Evolutionary conservation across 2,797 vertebrate species (phyloP).

Genomic region (Philypnodon macrostomus): DNA sequence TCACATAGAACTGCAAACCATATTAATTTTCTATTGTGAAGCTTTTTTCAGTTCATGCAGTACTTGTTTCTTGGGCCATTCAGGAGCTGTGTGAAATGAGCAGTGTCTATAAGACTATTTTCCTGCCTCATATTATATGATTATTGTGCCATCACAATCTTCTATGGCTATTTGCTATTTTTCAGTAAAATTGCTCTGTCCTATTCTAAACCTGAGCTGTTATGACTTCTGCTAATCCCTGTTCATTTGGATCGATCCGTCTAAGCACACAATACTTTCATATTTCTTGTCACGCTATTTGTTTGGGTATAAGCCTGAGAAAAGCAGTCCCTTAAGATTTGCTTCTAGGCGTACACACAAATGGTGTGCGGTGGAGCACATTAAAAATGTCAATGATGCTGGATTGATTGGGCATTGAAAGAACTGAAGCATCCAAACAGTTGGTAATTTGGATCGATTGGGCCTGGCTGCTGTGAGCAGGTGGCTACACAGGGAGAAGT

Average conservation of each 20-base stretch:
- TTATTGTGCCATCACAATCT: slow-evolving; percentile 21
- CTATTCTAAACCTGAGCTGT: slow-evolving; percentile 19
- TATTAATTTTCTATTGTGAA: too few relatives aligned
- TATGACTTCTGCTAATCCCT: slow-evolving; percentile 45
- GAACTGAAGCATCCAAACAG: slow-evolving; percentile 69
- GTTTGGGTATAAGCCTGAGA: slow-evolving; percentile 22
- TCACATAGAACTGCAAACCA: background rate
- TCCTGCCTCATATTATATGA: slow-evolving; percentile 30
- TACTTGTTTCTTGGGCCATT: background rate
- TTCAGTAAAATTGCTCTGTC: slow-evolving; percentile 26
- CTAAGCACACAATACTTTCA: slow-evolving; percentile 37
- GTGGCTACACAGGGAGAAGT: slow-evolving; percentile 46
- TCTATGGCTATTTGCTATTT: slow-evolving; percentile 26
- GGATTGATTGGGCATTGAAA: slow-evolving; percentile 72
- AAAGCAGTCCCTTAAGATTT: slow-evolving; percentile 15
- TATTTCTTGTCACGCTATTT: slow-evolving; percentile 33
- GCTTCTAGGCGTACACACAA: slow-evolving; percentile 13
- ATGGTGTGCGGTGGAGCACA: slow-evolving; percentile 54
- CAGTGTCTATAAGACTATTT: slow-evolving; percentile 7
- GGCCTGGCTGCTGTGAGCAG: slow-evolving; percentile 40
- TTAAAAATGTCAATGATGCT: slow-evolving; percentile 63
- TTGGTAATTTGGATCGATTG: slow-evolving; percentile 71
- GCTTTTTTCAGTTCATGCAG: too few relatives aligned
- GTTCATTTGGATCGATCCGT: slow-evolving; percentile 57
- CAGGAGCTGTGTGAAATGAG: slow-evolving; percentile 1